Percentiles rank a stretch among this genome's conserved stretches.
Conservation (phyloP, 2,797 vertebrate genomes). For the Paratrypauchen microcephalus region DNA sequence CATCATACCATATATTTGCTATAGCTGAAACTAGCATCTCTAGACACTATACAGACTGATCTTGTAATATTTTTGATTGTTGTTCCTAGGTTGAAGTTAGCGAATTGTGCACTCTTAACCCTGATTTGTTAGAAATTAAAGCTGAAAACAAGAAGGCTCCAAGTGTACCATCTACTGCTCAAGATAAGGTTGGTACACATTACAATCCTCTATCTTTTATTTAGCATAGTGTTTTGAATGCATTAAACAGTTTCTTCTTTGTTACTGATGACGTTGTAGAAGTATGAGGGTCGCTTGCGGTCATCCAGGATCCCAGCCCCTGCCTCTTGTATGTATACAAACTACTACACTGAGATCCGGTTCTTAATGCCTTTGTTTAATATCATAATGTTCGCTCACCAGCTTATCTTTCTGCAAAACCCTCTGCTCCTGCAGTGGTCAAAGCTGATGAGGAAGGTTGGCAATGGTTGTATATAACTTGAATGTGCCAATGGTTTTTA, state of each 20-base stretch:
- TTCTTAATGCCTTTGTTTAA: not conserved
- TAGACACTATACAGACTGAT: not conserved
- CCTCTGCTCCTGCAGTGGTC: conserved; percentile 37
- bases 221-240: not conserved
- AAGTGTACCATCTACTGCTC: conserved; percentile 1
- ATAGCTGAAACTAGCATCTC: not conserved
- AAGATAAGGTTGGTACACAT: conserved; percentile 52
- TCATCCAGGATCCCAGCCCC: conserved; percentile 87
- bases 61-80: not conserved
- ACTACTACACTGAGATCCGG: not conserved
- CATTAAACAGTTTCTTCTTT: not conserved
- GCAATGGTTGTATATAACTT: conserved; percentile 50
- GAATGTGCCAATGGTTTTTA: conserved; percentile 10
- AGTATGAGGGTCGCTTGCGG: conserved; percentile 79
- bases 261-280: conserved; percentile 66
- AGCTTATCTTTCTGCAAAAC: conserved; percentile 64
- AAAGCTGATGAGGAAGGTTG: conserved; percentile 69
- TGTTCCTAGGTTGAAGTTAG: conserved; percentile 62
- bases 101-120: conserved; percentile 69
- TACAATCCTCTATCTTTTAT: not conserved
- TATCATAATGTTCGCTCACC: conserved; percentile 26
- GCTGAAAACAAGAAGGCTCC: conserved; percentile 11
- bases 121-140: conserved; percentile 67
- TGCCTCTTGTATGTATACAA: conserved; percentile 77
- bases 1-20: not conserved